Evolutionary conservation across 2,113 vertebrate species (phyloP).

Genomic region (Ursus arctos): DNA sequence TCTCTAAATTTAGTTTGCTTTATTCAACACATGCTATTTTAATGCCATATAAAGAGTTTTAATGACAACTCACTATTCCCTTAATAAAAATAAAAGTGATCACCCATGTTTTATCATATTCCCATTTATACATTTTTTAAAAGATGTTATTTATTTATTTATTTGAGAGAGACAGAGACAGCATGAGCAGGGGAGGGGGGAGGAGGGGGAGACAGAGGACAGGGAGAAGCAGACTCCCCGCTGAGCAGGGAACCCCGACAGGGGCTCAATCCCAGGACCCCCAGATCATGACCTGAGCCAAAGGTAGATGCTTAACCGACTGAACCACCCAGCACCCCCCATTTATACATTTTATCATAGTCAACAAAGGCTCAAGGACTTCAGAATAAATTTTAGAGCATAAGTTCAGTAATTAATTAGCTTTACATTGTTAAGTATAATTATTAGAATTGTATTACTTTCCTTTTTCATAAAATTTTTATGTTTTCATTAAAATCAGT

Average conservation of each 20-base stretch:
- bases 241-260: background rate
- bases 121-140: constrained; percentile 2
- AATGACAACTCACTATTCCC: background rate
- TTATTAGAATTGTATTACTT: constrained; percentile 31
- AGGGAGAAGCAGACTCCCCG: background rate
- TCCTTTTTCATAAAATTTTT: constrained; percentile 38
- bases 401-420: constrained; percentile 11
- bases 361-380: background rate
- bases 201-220: background rate
- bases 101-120: background rate
- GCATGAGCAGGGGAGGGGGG: background rate
- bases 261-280: background rate
- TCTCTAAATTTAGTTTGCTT: background rate
- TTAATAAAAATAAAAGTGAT: constrained; percentile 42
- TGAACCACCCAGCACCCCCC: background rate
- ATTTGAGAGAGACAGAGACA: background rate
- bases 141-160: background rate
- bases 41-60: background rate
- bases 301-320: background rate
- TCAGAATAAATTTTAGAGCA: constrained; percentile 42
- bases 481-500: constrained; percentile 56
- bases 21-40: constrained; percentile 23
- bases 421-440: background rate
- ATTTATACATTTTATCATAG: background rate
- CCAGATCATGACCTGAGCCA: background rate